These are phyloP conservation scores for Hexactinellida sp. DNA, from an alignment of 37 sponge, comb jelly and placozoan genomes.

Conservation along the genomic window DNA sequence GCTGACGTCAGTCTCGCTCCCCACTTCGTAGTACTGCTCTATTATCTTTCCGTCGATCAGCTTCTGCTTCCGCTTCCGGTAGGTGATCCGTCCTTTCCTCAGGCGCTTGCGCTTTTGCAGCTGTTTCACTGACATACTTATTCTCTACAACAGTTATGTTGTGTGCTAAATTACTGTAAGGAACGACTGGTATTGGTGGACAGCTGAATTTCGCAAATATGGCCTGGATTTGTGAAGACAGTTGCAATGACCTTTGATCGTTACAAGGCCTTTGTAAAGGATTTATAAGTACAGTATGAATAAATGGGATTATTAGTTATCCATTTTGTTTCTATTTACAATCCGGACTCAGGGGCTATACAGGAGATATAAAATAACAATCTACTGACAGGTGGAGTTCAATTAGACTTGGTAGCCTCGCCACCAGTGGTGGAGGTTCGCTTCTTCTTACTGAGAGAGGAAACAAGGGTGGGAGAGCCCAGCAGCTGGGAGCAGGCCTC, in stretches of 20 bases:
- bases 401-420: background rate
- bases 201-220: too few species aligned
- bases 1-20: background rate
- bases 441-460: background rate
- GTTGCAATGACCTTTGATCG: too few species aligned
- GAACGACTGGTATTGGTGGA: too few species aligned
- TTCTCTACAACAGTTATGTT: too few species aligned
- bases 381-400: background rate
- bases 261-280: too few species aligned
- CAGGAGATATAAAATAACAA: background rate
- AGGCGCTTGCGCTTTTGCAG: background rate
- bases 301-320: too few species aligned
- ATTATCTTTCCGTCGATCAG: background rate
- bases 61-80: background rate
- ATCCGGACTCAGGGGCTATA: background rate
- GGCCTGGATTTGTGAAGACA: too few species aligned
- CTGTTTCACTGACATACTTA: background rate
- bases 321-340: background rate
- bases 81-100: background rate
- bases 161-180: too few species aligned
- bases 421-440: background rate
- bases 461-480: background rate
- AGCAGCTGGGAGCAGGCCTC: background rate
- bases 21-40: conserved; percentile 7
- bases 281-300: too few species aligned